Percentiles rank a stretch among this genome's conserved stretches.
These are phyloP conservation scores for Typhlichthys eigenmanni DNA, from an alignment of 2,797 vertebrate genomes.

Conservation along the genomic window DNA sequence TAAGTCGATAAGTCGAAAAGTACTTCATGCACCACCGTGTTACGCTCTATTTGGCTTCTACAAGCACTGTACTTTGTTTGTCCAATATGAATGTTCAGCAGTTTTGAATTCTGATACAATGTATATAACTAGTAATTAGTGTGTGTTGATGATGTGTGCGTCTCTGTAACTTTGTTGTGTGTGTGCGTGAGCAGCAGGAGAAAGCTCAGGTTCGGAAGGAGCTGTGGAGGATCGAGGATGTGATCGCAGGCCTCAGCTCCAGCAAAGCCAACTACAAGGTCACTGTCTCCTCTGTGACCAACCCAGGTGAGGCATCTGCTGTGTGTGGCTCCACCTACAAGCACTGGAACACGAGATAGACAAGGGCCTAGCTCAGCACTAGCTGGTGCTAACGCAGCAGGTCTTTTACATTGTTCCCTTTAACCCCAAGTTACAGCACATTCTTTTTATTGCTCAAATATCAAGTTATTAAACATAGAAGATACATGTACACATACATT, in stretches of 20 bases:
- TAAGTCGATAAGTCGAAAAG: too few species aligned
- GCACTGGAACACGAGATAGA: slow-evolving; percentile 26
- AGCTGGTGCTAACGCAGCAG: too few species aligned
- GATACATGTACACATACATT: too few species aligned
- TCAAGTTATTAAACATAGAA: too few species aligned
- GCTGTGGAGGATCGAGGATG: slow-evolving; percentile 97
- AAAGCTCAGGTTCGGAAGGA: slow-evolving; percentile 93
- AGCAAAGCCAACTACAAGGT: slow-evolving; percentile 95
- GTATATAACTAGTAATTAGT: slow-evolving; percentile 1
- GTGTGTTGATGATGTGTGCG: background rate
- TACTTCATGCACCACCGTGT: too few species aligned
- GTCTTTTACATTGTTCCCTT: background rate
- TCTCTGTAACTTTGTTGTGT: slow-evolving; percentile 1
- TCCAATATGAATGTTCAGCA: too few species aligned
- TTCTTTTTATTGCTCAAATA: too few species aligned
- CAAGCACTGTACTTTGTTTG: too few species aligned
- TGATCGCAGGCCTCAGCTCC: slow-evolving; percentile 91
- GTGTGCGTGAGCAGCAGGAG: slow-evolving; percentile 77
- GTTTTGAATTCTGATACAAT: too few species aligned
- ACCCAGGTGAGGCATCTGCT: slow-evolving; percentile 86
- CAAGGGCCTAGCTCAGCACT: background rate
- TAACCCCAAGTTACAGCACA: background rate
- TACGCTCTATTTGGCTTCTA: too few species aligned
- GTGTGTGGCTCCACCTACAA: slow-evolving; percentile 23
- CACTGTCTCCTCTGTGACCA: slow-evolving; percentile 93